Evolutionary conservation across 2,113 vertebrate species (phyloP).

Genomic region (Vidua macroura): DNA sequence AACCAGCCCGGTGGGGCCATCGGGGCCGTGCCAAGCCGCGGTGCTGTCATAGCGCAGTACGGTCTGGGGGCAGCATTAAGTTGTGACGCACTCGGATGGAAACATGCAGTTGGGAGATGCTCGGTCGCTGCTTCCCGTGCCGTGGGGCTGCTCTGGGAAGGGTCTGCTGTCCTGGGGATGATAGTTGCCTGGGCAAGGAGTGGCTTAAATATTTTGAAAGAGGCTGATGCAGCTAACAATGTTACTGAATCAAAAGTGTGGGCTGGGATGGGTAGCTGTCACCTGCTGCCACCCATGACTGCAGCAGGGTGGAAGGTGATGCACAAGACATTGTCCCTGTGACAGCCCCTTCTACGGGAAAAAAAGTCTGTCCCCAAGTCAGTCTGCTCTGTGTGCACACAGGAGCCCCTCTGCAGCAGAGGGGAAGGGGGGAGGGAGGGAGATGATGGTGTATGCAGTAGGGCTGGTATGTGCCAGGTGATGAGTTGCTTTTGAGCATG

Average conservation of each 20-base stretch:
- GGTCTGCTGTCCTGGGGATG: not conserved
- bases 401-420: not conserved
- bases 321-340: not conserved
- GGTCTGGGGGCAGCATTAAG: constrained; percentile 51
- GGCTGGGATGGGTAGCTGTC: not conserved
- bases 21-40: not conserved
- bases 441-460: not conserved
- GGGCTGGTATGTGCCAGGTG: not conserved
- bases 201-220: not conserved
- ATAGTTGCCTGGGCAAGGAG: not conserved
- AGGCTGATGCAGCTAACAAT: not conserved
- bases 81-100: constrained; percentile 61
- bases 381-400: not conserved
- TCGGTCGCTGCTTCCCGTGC: not conserved
- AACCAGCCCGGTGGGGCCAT: not conserved
- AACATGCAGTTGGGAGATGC: not conserved
- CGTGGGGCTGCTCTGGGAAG: not conserved
- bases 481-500: not conserved
- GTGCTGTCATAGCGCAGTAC: constrained; percentile 40
- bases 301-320: not conserved
- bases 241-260: not conserved
- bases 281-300: not conserved
- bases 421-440: not conserved
- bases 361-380: not conserved
- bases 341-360: not conserved